A percentile compares a stretch with the other conserved stretches of the same genome.
These are phyloP conservation scores for Nothoprocta pentlandii DNA, from an alignment of 2,113 vertebrate genomes.

Conservation along the genomic window DNA sequence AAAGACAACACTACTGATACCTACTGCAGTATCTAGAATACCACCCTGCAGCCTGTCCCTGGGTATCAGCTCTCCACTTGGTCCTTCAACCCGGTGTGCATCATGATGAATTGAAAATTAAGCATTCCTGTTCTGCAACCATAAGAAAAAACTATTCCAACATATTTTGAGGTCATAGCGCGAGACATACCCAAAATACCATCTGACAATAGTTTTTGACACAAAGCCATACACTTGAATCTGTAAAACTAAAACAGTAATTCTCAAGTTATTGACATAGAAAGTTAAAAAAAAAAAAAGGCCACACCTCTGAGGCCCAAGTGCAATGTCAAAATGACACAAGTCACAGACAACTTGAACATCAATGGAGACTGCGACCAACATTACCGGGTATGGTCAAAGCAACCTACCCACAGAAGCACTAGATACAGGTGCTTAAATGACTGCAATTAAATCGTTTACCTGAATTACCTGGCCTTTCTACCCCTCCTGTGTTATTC, in stretches of 20 bases:
- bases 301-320: not conserved
- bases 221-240: not conserved
- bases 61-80: accelerated
- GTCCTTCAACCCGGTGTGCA: accelerated
- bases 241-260: not conserved
- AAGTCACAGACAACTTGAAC: not conserved
- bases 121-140: not conserved
- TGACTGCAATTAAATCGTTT: not conserved
- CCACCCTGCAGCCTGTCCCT: not conserved
- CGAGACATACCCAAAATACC: not conserved
- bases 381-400: not conserved
- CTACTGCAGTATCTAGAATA: not conserved
- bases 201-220: not conserved
- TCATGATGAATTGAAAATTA: not conserved
- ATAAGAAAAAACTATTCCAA: not conserved
- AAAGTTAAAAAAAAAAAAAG: not conserved
- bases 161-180: not conserved
- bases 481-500: not conserved
- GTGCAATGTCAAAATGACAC: not conserved
- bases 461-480: not conserved
- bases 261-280: not conserved
- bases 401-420: not conserved
- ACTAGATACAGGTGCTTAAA: not conserved
- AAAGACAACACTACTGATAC: not conserved
- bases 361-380: not conserved